Evolutionary conservation across 2,797 vertebrate species (phyloP), one percentile per base, ranked within the genome.

Genomic region (Percopsis omiscomaycus): DNA sequence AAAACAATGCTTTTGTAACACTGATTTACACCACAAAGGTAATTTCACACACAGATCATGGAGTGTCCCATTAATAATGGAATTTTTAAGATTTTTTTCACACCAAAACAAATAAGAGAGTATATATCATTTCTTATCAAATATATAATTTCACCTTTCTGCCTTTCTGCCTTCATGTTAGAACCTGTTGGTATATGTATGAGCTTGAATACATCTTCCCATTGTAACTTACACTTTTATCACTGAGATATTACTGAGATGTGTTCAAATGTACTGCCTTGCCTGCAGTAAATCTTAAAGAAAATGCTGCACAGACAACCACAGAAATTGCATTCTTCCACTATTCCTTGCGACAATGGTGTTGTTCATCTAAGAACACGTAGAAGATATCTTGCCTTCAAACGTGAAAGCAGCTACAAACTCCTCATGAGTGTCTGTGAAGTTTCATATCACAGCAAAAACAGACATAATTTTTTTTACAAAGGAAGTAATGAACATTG

Each of bases 391-490:
- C 15, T 6, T 0, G 16, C 37, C 49, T 16, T 12, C 4, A 5
- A 32, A 16, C 44, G 2, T 11, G 22, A 15, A n/a, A 51, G 1
- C 10, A 44, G 14, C 49, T 16, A 55, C 30, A n/a, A 30, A 37
- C n/a, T 32, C n/a, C 30, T 32, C 28, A n/a, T 15, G 30, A n/a
- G 27, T 29, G n/a, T 3, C 14, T n/a, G 11, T 51, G 49, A 51
- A 5, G n/a, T 55, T 5, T 42, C 14, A 1, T 55, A 0, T 30
- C 13, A 37, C 42, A 10, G 15, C 6, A 3, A 37, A 65, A 47
- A 58, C 70, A 66, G 74, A 46, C 55, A 22, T 47, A 27, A 56
- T 32, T 22, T 3, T 3, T 15, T 3, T 15, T 42, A 15, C 55
- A 57, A 57, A 15, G 55, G n/a, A 56, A 42, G 37, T 42, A 57